These are phyloP conservation scores for Sepiola atlantica DNA, from an alignment of 2,888 invertebrate genomes.

Conservation along the genomic window DNA sequence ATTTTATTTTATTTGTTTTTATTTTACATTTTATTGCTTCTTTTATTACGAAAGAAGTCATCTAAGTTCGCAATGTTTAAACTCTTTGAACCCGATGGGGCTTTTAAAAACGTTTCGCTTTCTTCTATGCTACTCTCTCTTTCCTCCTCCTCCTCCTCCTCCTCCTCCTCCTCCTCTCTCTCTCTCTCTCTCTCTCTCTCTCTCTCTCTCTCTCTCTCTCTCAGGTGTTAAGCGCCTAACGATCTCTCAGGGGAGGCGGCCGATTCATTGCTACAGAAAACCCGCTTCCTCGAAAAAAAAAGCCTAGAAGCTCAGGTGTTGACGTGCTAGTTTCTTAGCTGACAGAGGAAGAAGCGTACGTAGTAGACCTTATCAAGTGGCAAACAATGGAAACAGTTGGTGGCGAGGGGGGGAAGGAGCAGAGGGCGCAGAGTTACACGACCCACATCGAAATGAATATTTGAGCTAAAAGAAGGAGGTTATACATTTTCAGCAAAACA, in stretches of 20 bases:
- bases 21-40: background rate
- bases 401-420: background rate
- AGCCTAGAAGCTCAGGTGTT: background rate
- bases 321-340: background rate
- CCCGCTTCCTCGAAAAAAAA: background rate
- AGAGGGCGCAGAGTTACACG: background rate
- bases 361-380: background rate
- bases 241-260: background rate
- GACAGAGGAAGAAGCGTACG: background rate
- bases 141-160: background rate
- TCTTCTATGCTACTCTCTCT: too few species aligned
- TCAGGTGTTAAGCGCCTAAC: background rate
- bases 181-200: too few species aligned
- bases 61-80: background rate
- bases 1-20: too few species aligned
- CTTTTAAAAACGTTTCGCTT: too few species aligned
- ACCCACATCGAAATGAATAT: too few species aligned
- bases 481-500: too few species aligned
- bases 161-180: background rate
- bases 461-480: too few species aligned
- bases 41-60: background rate
- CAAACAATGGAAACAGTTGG: background rate
- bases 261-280: background rate
- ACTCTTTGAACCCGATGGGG: background rate
- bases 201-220: background rate